Conservation (phyloP, 2,113 vertebrate genomes). For the Gila orcuttii region DNA sequence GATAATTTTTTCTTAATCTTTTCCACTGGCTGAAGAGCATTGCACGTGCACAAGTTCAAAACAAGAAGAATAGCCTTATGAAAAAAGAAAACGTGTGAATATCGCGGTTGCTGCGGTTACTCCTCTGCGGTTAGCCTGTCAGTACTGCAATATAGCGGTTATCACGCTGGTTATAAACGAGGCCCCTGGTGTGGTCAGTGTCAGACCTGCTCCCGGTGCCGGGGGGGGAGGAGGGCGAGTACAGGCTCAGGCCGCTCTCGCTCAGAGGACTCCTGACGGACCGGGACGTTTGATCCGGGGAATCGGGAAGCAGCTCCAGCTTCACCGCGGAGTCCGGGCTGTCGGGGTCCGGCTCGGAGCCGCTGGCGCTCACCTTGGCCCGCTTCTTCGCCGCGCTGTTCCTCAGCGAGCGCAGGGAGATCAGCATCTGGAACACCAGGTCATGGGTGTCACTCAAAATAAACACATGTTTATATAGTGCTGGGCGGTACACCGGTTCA, state of each 20-base stretch:
- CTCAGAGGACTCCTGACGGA: constrained; percentile 77
- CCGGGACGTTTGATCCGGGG: constrained; percentile 73
- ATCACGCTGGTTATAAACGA: no score
- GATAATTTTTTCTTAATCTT: no score
- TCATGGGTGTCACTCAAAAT: not conserved
- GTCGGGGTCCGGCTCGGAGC: constrained; percentile 80
- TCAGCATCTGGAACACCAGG: constrained; percentile 82
- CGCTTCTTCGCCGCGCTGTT: constrained; percentile 92
- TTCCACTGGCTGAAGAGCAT: no score
- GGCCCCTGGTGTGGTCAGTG: no score
- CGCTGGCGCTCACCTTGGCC: constrained; percentile 80
- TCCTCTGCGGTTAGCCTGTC: no score
- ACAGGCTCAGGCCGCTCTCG: constrained; percentile 82
- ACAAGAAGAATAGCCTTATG: no score
- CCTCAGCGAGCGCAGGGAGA: constrained; percentile 83
- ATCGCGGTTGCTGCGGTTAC: no score
- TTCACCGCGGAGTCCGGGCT: constrained; percentile 83
- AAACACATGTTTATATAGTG: no score
- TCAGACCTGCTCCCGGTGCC: constrained; percentile 71
- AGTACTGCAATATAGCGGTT: no score
- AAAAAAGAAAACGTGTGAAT: no score
- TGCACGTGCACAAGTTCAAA: no score
- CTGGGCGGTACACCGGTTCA: no score
- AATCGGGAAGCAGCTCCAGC: constrained; percentile 74
- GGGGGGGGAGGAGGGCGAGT: constrained; percentile 72